phyloP scores from a whole-genome alignment of 35 echinoderm and acorn worm genomes.

The Patiria miniata region DNA sequence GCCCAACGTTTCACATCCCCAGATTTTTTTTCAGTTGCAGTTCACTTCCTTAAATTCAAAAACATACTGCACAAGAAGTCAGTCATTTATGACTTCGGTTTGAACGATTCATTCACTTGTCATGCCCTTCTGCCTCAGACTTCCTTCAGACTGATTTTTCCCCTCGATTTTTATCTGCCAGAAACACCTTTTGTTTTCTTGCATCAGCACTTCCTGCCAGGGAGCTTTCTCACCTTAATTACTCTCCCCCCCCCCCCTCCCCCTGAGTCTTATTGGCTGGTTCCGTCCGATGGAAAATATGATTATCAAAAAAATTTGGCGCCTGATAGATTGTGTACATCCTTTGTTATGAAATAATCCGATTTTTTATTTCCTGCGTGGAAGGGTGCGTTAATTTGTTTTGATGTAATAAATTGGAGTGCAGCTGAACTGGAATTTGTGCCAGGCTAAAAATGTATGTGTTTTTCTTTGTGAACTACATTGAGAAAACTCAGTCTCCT shows the following conservation, averaged over 20 bases:
- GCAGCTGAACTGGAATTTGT: too few relatives aligned
- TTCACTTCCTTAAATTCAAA: too few relatives aligned
- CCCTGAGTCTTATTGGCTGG: not conserved
- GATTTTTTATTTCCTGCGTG: slow-evolving; percentile 18
- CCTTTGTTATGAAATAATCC: slow-evolving; percentile 23
- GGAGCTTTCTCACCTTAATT: not conserved
- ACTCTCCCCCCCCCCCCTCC: not conserved
- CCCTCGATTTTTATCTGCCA: slow-evolving; percentile 7
- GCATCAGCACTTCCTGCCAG: not conserved
- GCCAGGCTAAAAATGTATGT: too few relatives aligned
- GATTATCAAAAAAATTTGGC: slow-evolving; percentile 25
- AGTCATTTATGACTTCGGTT: too few relatives aligned
- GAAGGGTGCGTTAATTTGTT: not conserved
- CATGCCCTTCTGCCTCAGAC: too few relatives aligned
- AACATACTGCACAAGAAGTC: too few relatives aligned
- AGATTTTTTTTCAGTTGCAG: too few relatives aligned
- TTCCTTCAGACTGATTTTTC: too few relatives aligned
- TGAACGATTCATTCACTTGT: too few relatives aligned
- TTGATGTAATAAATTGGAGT: slow-evolving; percentile 9
- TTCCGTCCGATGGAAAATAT: not conserved
- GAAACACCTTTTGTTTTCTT: slow-evolving; percentile 34
- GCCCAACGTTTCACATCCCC: too few relatives aligned
- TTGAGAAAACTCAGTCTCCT: too few relatives aligned
- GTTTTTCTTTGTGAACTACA: too few relatives aligned
- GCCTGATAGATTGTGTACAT: slow-evolving; percentile 8